Base-by-base conservation (phyloP, 2,113 vertebrate genomes). In the Tyto alba region DNA sequence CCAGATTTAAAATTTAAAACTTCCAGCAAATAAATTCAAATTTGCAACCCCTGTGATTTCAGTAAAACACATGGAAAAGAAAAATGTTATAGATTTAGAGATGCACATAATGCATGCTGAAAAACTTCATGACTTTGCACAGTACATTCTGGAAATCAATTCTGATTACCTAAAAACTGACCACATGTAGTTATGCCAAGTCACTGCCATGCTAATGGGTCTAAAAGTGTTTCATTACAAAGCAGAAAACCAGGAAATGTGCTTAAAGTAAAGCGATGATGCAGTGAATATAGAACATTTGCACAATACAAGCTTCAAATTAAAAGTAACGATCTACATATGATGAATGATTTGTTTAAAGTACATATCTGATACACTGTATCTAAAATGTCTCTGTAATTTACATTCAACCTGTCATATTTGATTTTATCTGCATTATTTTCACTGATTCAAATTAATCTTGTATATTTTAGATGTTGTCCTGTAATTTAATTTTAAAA, bases 101-200 rank as follows among this genome's bases (percentile, higher is more conserved):
- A 55, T 14, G 25, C 36, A 60, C 16, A 64, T 52, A 91, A 95
- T 48, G 12, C 89, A 93, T 36, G 40, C 79, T 94, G 69, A 76
- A 97, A 96, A 82, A 32, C 62, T 82, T 75, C 80, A 86, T 75
- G 55, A 93, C 48, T 85, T 68, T 66, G 84, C 87, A 93, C n/a
- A 92, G 55, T 71, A 71, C 6, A 29, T 73, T 89, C 89, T 87
- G 47, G 71, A 97, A 95, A 97, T 96, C 92, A 95, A 91, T 95
- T 95, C 95, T 97, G 97, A 96, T 91, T 79, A 88, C 50, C 79
- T 88, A 67, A 94, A 76, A 96, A 85, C 72, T 18, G 22, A 96
- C 67, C 68, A 83, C 47, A 62, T 79, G 75, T n/a, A 95, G 91
- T 72, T 92, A 95, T 88, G 55, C 66, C 84, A 93, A 85, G 34